Evolutionary conservation across 2,888 invertebrate genomes (phyloP).

Genomic region (Acleris laterana): DNA sequence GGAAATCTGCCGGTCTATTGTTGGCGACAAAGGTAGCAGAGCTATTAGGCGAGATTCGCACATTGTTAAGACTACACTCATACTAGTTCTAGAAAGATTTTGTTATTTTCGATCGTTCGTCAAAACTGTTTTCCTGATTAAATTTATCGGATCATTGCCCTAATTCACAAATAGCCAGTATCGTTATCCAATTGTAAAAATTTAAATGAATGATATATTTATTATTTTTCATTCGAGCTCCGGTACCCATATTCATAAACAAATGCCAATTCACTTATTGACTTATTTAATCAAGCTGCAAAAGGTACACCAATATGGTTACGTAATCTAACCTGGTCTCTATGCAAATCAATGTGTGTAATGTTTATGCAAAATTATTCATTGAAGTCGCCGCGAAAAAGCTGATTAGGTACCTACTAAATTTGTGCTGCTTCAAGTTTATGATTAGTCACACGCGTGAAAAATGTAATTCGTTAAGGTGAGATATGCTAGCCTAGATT

Average conservation of each 20-base stretch:
- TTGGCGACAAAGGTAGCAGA: background rate
- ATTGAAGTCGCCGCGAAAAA: slow-evolving; percentile 10
- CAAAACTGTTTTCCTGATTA: background rate
- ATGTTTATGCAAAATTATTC: slow-evolving; percentile 32
- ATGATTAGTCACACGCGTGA: background rate
- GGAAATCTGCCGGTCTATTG: slow-evolving; percentile 10
- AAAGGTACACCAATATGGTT: slow-evolving; percentile 44
- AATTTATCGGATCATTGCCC: slow-evolving; percentile 12
- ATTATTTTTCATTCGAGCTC: background rate
- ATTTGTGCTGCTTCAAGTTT: slow-evolving; percentile 2
- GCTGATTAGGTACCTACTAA: slow-evolving; percentile 3
- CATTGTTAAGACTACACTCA: too few species aligned
- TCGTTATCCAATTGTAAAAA: slow-evolving; percentile 7
- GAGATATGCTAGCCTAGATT: background rate
- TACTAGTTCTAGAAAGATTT: background rate
- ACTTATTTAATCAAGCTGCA: slow-evolving; percentile 27
- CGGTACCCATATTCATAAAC: background rate
- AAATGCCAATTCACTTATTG: background rate
- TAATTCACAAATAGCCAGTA: slow-evolving; percentile 1
- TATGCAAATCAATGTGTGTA: slow-evolving; percentile 41
- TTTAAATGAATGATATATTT: slow-evolving; percentile 11
- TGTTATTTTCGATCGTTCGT: background rate
- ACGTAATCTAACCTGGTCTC: slow-evolving; percentile 48
- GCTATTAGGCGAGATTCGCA: too few species aligned
- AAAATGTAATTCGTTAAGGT: background rate